Conservation (phyloP, 2,888 invertebrate genomes). For the Apodemia zela region DNA sequence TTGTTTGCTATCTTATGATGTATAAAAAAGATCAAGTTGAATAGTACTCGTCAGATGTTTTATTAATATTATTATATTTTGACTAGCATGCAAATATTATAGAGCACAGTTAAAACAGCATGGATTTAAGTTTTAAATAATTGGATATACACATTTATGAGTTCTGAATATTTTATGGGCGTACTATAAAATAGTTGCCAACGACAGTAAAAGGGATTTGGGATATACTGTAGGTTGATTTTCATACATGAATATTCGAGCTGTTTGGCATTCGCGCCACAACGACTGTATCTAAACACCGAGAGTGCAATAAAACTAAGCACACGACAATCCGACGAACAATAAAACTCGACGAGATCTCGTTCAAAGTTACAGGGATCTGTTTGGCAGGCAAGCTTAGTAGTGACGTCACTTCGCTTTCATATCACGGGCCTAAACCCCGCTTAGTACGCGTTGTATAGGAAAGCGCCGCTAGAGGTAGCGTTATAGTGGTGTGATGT, state of each 20-base stretch:
- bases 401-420: slow-evolving; percentile 69
- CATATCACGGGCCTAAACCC: slow-evolving; percentile 68
- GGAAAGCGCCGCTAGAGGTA: slow-evolving; percentile 35
- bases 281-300: slow-evolving; percentile 56
- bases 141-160: slow-evolving; percentile 24
- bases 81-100: too few relatives aligned
- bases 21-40: too few relatives aligned
- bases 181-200: slow-evolving; percentile 39
- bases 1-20: too few relatives aligned
- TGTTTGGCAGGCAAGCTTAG: slow-evolving; percentile 32
- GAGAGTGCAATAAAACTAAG: slow-evolving; percentile 73
- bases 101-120: background rate
- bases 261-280: slow-evolving; percentile 57
- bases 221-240: slow-evolving; percentile 42
- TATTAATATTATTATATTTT: too few relatives aligned
- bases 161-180: slow-evolving; percentile 25
- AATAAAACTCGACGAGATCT: slow-evolving; percentile 58
- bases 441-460: slow-evolving; percentile 42
- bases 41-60: too few relatives aligned
- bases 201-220: slow-evolving; percentile 49
- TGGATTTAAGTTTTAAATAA: slow-evolving; percentile 2
- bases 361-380: slow-evolving; percentile 43
- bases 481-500: slow-evolving; percentile 19
- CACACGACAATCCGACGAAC: slow-evolving; percentile 64
- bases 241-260: slow-evolving; percentile 64